These are phyloP conservation scores for Stenopsyche tienmushanensis DNA, from an alignment of 1,140 invertebrate genomes.

Conservation along the genomic window DNA sequence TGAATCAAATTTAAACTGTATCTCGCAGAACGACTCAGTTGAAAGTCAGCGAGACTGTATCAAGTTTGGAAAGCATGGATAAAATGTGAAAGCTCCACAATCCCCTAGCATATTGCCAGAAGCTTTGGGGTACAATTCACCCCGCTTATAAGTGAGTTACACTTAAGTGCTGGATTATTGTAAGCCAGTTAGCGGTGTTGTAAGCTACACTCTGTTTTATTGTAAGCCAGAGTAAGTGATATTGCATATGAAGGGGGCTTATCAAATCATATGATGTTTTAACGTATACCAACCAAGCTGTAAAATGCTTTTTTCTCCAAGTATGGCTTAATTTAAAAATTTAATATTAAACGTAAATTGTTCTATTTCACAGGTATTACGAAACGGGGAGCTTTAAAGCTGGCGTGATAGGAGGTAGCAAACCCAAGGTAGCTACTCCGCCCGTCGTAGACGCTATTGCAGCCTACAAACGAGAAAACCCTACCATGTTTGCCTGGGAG, in stretches of 20 bases:
- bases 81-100: too few relatives aligned
- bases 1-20: too few relatives aligned
- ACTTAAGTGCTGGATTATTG: constrained; percentile 32
- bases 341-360: too few relatives aligned
- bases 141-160: constrained; percentile 29
- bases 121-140: constrained; percentile 2
- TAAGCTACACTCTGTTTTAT: constrained; percentile 32
- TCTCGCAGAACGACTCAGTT: too few relatives aligned
- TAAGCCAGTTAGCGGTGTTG: constrained; percentile 32
- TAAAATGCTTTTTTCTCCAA: too few relatives aligned
- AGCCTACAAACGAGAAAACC: constrained; percentile 97
- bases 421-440: constrained; percentile 98
- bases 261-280: constrained; percentile 4
- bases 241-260: constrained; percentile 7
- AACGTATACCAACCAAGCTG: background rate
- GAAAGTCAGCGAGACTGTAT: too few relatives aligned
- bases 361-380: constrained; percentile 88
- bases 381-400: constrained; percentile 99
- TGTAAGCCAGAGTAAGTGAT: constrained; percentile 28
- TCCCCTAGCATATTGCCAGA: constrained; percentile 21
- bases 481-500: constrained; percentile 99
- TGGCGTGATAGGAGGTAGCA: constrained; percentile 97
- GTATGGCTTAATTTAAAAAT: too few relatives aligned
- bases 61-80: too few relatives aligned
- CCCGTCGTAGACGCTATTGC: constrained; percentile 98